These are phyloP conservation scores for Brachyalestes nurse DNA, from an alignment of 2,797 vertebrate species.

Conservation along the genomic window DNA sequence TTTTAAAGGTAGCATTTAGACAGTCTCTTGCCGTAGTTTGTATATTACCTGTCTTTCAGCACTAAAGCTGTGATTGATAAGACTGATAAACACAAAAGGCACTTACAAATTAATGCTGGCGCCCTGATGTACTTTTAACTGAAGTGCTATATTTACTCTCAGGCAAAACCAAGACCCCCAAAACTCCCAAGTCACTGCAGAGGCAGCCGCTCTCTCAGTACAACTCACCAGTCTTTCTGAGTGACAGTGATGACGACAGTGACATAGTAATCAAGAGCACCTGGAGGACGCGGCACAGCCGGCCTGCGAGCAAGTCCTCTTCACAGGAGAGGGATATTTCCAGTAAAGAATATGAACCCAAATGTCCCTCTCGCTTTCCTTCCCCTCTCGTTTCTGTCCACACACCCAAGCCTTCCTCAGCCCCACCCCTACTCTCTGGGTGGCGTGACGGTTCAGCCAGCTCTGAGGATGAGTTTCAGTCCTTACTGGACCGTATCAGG, in stretches of 20 bases:
- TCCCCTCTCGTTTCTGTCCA: conserved; percentile 36
- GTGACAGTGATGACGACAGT: conserved; percentile 77
- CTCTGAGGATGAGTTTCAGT: conserved; percentile 85
- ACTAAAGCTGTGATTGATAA: no score
- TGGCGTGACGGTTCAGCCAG: conserved; percentile 65
- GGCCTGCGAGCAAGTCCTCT: conserved; percentile 44
- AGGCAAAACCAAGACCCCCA: conserved; percentile 57
- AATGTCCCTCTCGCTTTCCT: conserved; percentile 34
- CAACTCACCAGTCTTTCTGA: conserved; percentile 75
- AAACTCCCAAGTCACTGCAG: conserved; percentile 55
- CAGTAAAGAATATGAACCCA: conserved; percentile 11
- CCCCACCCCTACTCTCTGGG: conserved; percentile 53
- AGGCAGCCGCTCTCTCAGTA: conserved; percentile 59
- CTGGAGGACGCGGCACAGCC: conserved; percentile 71
- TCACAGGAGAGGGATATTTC: conserved; percentile 26
- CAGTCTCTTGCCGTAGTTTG: background rate
- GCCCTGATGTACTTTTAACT: background rate
- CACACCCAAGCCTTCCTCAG: conserved; percentile 29
- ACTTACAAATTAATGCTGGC: no score
- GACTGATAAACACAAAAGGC: background rate
- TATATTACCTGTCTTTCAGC: background rate
- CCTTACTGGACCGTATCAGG: conserved; percentile 82
- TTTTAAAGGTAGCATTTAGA: conserved; percentile 67
- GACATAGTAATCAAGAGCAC: conserved; percentile 74
- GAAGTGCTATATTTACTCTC: background rate